A percentile compares a stretch with the other conserved stretches of the same genome.
Conservation (phyloP, 1,140 invertebrate genomes). For the Lepeophtheirus salmonis region DNA sequence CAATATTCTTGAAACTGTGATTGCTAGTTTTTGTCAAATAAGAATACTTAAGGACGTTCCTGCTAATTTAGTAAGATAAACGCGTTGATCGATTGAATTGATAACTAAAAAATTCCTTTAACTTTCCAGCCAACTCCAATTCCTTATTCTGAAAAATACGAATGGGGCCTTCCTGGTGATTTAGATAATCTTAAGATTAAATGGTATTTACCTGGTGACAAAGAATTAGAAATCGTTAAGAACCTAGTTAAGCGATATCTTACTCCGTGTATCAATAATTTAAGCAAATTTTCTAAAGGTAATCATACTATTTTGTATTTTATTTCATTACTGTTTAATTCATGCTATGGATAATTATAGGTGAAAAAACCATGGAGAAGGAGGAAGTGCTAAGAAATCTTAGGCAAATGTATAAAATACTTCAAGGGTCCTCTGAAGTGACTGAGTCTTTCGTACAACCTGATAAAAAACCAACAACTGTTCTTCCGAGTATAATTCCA, state of each 20-base stretch:
- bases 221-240: background rate
- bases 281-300: background rate
- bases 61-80: background rate
- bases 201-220: constrained; percentile 4
- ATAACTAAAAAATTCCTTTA: background rate
- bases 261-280: background rate
- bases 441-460: background rate
- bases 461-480: background rate
- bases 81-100: no score
- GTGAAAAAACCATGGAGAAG: constrained; percentile 5
- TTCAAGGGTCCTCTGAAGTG: constrained; percentile 8
- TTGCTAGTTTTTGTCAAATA: background rate
- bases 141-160: background rate
- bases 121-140: background rate
- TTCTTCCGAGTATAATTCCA: background rate
- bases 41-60: background rate
- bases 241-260: background rate
- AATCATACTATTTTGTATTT: background rate
- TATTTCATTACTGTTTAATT: background rate
- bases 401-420: background rate
- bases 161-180: background rate
- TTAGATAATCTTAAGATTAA: constrained; percentile 2
- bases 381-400: constrained; percentile 9
- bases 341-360: background rate
- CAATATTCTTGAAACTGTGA: constrained; percentile 1